Conservation (phyloP, 1,140 invertebrate genomes). For the Grapholita molesta region DNA sequence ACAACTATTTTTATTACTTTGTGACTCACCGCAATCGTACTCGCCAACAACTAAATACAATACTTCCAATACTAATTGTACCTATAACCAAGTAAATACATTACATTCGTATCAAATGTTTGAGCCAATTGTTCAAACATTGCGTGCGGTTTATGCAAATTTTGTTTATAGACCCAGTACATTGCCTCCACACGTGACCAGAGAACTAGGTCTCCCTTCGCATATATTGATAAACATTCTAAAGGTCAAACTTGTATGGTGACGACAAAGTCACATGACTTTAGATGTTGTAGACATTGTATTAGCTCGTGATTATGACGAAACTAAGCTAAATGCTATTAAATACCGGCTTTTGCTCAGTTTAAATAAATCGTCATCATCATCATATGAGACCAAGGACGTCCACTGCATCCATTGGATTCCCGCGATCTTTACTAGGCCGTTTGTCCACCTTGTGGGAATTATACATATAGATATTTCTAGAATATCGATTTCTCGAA, state of each 20-base stretch:
- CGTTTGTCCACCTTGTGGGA: too few relatives aligned
- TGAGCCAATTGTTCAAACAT: conserved; percentile 12
- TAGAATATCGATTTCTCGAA: too few relatives aligned
- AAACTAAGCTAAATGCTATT: conserved; percentile 3
- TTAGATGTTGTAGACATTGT: not conserved
- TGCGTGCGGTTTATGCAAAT: conserved; percentile 13
- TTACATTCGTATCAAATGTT: conserved; percentile 13
- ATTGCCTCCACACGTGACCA: conserved; percentile 1
- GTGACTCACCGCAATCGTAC: not conserved
- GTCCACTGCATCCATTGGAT: too few relatives aligned
- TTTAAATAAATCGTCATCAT: too few relatives aligned
- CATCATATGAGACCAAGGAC: too few relatives aligned
- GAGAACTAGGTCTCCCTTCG: not conserved
- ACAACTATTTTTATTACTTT: too few relatives aligned
- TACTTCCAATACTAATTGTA: not conserved
- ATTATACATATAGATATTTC: too few relatives aligned
- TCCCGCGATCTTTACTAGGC: too few relatives aligned
- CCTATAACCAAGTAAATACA: conserved; percentile 12
- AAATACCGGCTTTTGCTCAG: too few relatives aligned
- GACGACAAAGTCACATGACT: conserved; percentile 5
- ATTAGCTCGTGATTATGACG: conserved; percentile 13
- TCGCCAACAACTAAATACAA: not conserved
- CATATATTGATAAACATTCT: not conserved
- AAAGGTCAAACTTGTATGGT: not conserved
- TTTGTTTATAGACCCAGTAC: conserved; percentile 16